A percentile compares a stretch with the other conserved stretches of the same genome.
These are phyloP conservation scores for Diachrysia chrysitis DNA, from an alignment of 2,888 invertebrate genomes.

Conservation along the genomic window DNA sequence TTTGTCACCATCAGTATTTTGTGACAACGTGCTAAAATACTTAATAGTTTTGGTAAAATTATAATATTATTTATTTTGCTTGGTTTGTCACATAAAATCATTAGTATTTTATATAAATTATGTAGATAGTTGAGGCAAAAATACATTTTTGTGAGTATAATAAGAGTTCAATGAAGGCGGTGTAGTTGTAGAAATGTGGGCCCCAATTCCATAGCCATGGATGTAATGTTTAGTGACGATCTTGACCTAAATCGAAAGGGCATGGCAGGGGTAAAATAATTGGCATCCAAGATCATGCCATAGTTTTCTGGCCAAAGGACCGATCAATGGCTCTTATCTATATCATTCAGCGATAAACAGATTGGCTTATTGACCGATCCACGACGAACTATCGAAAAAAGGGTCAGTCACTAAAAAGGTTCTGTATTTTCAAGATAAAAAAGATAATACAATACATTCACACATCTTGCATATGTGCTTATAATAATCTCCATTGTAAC, in stretches of 20 bases:
- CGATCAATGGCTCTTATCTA: slow-evolving; percentile 2
- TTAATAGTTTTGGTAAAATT: too few relatives aligned
- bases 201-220: background rate
- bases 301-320: background rate
- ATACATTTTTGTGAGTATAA: background rate
- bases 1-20: background rate
- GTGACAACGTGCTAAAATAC: background rate
- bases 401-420: slow-evolving; percentile 3
- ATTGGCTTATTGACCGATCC: slow-evolving; percentile 6
- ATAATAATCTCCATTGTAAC: background rate
- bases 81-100: background rate
- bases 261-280: slow-evolving; percentile 5
- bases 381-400: slow-evolving; percentile 3
- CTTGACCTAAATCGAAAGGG: slow-evolving; percentile 1
- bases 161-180: background rate
- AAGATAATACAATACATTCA: background rate
- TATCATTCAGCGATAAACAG: slow-evolving; percentile 13
- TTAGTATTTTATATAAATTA: background rate
- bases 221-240: background rate
- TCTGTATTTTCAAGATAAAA: slow-evolving; percentile 9
- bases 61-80: too few relatives aligned
- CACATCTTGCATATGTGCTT: background rate
- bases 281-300: slow-evolving; percentile 4
- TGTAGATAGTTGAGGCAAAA: background rate
- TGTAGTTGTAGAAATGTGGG: background rate